Evolutionary conservation across 1,140 invertebrate genomes (phyloP).

Genomic region (Cydia splendana): DNA sequence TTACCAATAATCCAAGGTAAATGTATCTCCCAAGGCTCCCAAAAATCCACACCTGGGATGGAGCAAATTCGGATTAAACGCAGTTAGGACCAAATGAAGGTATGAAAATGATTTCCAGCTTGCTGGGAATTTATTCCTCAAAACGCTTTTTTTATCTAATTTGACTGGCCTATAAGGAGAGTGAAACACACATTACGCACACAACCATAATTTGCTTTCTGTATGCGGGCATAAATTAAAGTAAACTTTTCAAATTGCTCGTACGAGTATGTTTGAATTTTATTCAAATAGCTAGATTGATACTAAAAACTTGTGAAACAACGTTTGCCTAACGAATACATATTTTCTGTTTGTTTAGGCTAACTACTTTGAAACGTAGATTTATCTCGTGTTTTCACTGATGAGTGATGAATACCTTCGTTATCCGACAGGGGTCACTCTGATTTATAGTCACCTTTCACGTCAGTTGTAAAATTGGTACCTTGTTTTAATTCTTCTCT

Average conservation of each 20-base stretch:
- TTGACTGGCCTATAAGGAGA: no score
- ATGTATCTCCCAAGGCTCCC: no score
- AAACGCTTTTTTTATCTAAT: no score
- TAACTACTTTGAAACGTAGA: background rate
- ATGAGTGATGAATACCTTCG: background rate
- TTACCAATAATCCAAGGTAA: no score
- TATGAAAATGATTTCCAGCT: no score
- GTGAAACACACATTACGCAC: background rate
- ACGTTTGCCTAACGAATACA: constrained; percentile 1
- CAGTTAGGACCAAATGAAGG: no score
- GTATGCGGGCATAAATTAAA: background rate
- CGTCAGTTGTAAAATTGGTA: no score
- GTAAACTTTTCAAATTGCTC: background rate
- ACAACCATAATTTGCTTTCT: background rate
- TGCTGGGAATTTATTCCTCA: no score
- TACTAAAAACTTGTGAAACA: background rate
- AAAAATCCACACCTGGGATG: no score
- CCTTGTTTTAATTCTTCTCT: no score
- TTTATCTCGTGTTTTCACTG: background rate
- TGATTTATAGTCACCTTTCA: background rate
- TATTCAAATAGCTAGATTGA: background rate
- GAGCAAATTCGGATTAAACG: no score
- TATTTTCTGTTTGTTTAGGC: constrained; percentile 8
- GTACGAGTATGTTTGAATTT: background rate
- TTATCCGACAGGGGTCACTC: background rate